phyloP scores from a whole-genome alignment of 2,888 invertebrate species.

The Pelosia muscerda region DNA sequence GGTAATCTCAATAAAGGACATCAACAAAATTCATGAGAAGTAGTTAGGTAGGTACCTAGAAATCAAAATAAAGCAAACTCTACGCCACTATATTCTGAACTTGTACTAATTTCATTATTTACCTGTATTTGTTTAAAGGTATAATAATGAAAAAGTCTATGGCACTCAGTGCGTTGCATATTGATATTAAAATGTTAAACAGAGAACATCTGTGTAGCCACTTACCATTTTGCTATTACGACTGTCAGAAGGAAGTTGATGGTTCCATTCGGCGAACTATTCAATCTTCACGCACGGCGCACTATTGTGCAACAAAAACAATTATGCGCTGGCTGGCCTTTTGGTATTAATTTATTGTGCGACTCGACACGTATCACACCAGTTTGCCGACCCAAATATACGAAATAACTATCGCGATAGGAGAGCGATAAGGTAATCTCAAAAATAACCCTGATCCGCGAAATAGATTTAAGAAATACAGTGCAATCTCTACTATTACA shows the following conservation, averaged over 20 bases:
- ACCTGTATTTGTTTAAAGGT: background rate
- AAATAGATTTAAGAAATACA: slow-evolving; percentile 9
- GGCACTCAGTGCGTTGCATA: background rate
- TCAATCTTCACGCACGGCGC: background rate
- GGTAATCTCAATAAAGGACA: no score
- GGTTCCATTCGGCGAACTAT: slow-evolving; percentile 2
- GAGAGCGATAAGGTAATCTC: slow-evolving; percentile 9
- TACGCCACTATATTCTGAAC: no score
- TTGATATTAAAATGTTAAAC: background rate
- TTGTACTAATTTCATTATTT: background rate
- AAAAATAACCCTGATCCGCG: slow-evolving; percentile 8
- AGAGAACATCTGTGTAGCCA: background rate
- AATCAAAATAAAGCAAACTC: background rate
- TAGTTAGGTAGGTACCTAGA: no score
- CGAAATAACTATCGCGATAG: background rate
- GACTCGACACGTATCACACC: background rate
- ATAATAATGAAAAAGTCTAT: background rate
- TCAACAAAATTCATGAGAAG: background rate
- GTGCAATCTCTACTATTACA: no score
- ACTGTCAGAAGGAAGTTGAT: background rate
- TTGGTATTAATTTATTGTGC: background rate
- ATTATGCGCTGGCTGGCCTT: background rate
- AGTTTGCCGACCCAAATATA: background rate
- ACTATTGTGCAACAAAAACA: slow-evolving; percentile 1
- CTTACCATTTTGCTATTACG: background rate